A percentile compares a stretch with the other conserved stretches of the same genome.
Conservation (phyloP, 2,888 invertebrate genomes). For the Machimus atricapillus region DNA sequence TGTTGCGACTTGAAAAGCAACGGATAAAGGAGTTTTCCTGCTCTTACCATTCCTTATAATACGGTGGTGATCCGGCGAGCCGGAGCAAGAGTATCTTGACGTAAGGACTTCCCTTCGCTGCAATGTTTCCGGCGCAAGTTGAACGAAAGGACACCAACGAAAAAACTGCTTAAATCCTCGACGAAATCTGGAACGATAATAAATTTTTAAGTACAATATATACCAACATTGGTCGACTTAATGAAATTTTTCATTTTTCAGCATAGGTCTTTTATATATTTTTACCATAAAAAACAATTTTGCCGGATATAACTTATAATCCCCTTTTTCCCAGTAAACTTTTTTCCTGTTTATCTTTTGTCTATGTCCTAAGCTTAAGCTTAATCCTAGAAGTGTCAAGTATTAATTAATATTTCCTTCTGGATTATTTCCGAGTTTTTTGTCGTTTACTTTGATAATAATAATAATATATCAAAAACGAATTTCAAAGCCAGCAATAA, state of each 20-base stretch:
- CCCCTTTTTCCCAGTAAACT: background rate
- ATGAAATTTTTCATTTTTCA: background rate
- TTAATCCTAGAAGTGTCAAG: background rate
- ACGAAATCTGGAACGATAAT: conserved; percentile 74
- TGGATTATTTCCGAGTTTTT: background rate
- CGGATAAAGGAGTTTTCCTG: background rate
- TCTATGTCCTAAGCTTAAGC: background rate
- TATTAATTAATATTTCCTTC: background rate
- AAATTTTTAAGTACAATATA: background rate
- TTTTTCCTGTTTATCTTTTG: background rate
- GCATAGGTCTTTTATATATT: background rate
- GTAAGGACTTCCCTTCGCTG: conserved; percentile 78
- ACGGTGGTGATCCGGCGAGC: conserved; percentile 76
- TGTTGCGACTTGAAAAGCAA: background rate
- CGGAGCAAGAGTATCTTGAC: conserved; percentile 78
- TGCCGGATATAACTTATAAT: background rate
- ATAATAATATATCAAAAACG: background rate
- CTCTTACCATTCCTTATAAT: conserved; percentile 72
- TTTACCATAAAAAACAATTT: background rate
- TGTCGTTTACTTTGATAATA: background rate
- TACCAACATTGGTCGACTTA: background rate
- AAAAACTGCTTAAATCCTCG: conserved; percentile 93
- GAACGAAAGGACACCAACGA: conserved; percentile 83
- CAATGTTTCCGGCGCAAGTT: conserved; percentile 72
- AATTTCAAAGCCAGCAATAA: background rate